Percentiles rank a stretch among this genome's conserved stretches.
phyloP scores from a whole-genome alignment of 1,140 invertebrate genomes.

The Acromyrmex charruanus region DNA sequence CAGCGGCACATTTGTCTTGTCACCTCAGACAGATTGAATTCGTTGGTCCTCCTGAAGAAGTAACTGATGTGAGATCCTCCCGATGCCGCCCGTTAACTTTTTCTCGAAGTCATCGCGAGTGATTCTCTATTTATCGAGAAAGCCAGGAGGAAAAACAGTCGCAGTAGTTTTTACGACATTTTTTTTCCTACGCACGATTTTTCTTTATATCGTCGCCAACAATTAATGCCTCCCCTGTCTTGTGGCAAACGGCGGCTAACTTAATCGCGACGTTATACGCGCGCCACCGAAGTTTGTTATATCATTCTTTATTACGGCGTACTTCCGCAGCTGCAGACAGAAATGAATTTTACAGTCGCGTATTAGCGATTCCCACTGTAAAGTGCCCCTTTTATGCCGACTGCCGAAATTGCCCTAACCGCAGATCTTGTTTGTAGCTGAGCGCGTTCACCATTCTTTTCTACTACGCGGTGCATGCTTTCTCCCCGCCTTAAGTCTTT shows the following conservation, averaged over 20 bases:
- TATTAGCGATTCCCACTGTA: constrained; percentile 55
- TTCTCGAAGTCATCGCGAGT: constrained; percentile 46
- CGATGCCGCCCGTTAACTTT: constrained; percentile 39
- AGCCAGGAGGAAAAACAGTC: not conserved
- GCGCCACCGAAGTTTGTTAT: constrained; percentile 30
- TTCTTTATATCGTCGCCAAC: not conserved
- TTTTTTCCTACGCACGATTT: not conserved
- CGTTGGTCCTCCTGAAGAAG: constrained; percentile 56
- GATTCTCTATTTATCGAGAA: constrained; percentile 19
- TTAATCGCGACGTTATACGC: constrained; percentile 33
- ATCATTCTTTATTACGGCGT: constrained; percentile 38
- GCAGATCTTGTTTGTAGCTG: constrained; percentile 58
- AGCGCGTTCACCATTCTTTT: constrained; percentile 10
- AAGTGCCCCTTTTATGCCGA: constrained; percentile 61
- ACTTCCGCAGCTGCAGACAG: constrained; percentile 43
- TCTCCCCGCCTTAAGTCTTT: constrained; percentile 55
- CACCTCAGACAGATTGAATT: constrained; percentile 79
- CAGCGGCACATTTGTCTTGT: constrained; percentile 80
- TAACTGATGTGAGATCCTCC: constrained; percentile 4
- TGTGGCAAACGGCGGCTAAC: not conserved
- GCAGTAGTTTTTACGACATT: not conserved
- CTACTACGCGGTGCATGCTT: constrained; percentile 19
- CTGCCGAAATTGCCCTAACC: constrained; percentile 59
- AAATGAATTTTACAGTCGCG: constrained; percentile 49
- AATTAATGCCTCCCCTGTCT: not conserved